Evolutionary conservation across 2,888 invertebrate genomes (phyloP), one percentile per base, ranked within the genome.

Genomic region (Choristoneura rosaceana): DNA sequence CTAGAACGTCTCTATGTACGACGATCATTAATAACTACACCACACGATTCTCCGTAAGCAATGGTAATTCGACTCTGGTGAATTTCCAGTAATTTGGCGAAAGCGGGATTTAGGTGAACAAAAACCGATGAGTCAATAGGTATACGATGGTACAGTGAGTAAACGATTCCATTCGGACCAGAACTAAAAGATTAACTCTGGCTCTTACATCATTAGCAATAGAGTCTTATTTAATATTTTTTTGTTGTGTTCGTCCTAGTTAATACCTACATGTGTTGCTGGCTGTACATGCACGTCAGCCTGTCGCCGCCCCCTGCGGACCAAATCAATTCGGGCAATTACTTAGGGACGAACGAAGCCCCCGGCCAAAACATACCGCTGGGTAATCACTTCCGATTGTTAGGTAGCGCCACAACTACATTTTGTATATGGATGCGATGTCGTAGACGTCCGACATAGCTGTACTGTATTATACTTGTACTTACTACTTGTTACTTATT

Each of bases 311-410:
- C 82, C 82, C 81, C 80, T 76, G 79, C 77, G 75, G 79, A 45
- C 76, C 79, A 76, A 82, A 83, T 83, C 83, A 82, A 80, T 82
- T 79, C 70, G 67, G 69, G 74, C 76, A 77, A 79, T 80, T 76
- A 77, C 74, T 70, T 75, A 59, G 65, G 70, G 70, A 66, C 65
- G 25, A 2, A 25, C 25, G 69, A 62, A 62, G 73, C 70, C 71
- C 74, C 74, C 47, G 74, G 74, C 75, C 74, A 59, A 75, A 74
- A 76, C 74, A 74, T 73, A 74, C 74, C 74, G 73, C 70, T 60
- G 70, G 75, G 69, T 79, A 77, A 77, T 77, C 76, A 76, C 76
- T 75, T 76, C 75, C 78, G 75, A 78, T 78, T 79, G 78, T 75
- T 76, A 71, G 75, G 74, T 69, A 47, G 14, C 25, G 17, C 38